Conservation (phyloP, 2,888 invertebrate species). For the Hetaerina titia region DNA sequence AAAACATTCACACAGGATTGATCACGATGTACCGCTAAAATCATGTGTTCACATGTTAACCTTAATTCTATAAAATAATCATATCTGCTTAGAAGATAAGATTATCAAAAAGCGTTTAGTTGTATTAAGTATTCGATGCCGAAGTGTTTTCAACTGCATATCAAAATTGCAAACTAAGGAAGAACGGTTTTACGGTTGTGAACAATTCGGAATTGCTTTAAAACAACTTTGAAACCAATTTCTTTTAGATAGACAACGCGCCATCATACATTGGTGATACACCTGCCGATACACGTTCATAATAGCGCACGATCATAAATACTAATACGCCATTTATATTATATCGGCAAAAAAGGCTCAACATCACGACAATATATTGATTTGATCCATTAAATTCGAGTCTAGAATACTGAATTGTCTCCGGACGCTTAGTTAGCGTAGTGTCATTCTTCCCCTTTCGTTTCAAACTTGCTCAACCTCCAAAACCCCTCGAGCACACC, state of each 20-base stretch:
- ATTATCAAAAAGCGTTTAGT: slow-evolving; percentile 54
- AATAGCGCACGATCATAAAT: slow-evolving; percentile 34
- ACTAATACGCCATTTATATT: slow-evolving; percentile 41
- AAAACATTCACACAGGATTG: background rate
- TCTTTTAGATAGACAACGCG: background rate
- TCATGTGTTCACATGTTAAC: background rate
- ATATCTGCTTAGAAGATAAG: slow-evolving; percentile 40
- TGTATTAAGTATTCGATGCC: slow-evolving; percentile 46
- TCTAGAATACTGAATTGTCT: background rate
- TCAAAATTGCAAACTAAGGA: slow-evolving; percentile 60
- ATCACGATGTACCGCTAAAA: background rate
- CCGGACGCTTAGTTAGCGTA: background rate
- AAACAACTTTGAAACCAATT: slow-evolving; percentile 11
- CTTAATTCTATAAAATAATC: slow-evolving; percentile 20
- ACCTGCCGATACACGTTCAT: background rate
- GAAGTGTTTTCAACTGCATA: slow-evolving; percentile 34
- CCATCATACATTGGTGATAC: slow-evolving; percentile 26
- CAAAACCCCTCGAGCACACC: slow-evolving; percentile 10
- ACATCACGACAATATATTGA: slow-evolving; percentile 37
- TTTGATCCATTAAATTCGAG: background rate
- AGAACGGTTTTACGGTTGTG: slow-evolving; percentile 12
- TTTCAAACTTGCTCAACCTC: background rate
- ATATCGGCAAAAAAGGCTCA: slow-evolving; percentile 44
- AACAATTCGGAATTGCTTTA: slow-evolving; percentile 23
- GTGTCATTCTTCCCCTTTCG: background rate